Base-by-base conservation (phyloP, 2,113 vertebrate genomes). In the Dolichotis patagonum region DNA sequence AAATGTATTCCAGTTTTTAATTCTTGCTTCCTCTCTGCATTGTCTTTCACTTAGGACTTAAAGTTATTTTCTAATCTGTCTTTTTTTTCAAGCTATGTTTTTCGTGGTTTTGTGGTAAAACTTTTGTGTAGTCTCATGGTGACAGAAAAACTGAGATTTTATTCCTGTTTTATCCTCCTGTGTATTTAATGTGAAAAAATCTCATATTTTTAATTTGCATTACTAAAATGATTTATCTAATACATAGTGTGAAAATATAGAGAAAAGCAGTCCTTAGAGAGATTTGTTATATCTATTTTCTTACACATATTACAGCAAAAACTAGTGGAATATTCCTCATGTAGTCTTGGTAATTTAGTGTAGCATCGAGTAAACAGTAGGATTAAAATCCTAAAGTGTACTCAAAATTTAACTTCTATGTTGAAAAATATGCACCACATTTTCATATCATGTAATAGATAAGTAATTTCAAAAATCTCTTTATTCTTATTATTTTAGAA, bases 131-230 rank as follows among this genome's bases (percentile, higher is more conserved):
- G 58, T 43, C 28, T 24, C 85, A 95, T 2, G 7, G 54, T 65
- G 52, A 88, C 30, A 91, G 54, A 75, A 19, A 69, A 95, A 65
- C n/a, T 92, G 38, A 82, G 13, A 71, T 80, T 85, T 95, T 56
- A 73, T 89, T 97, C 24, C 11, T 65, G 16, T 52, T 96, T 26
- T 69, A 73, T 92, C 91, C 69, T 73, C 16, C n/a, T n/a, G 20
- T 86, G 73, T 60, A 92, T 95, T 96, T 94, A 92, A 94, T 46
- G 12, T 80, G 5, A 95, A 94, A 85, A 60, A n/a, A 8, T 69
- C 84, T 95, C 84, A 63, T 62, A 69, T 75, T 96, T 93, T 91
- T 83, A 93, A 96, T 78, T 95, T 71, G 4, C 24, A 32, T 49
- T 77, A 82, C 56, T 71, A 30, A 84, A 87, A 82, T 90, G 38